Base-by-base conservation (phyloP, 1,140 invertebrate species). In the Bombus terrestris region DNA sequence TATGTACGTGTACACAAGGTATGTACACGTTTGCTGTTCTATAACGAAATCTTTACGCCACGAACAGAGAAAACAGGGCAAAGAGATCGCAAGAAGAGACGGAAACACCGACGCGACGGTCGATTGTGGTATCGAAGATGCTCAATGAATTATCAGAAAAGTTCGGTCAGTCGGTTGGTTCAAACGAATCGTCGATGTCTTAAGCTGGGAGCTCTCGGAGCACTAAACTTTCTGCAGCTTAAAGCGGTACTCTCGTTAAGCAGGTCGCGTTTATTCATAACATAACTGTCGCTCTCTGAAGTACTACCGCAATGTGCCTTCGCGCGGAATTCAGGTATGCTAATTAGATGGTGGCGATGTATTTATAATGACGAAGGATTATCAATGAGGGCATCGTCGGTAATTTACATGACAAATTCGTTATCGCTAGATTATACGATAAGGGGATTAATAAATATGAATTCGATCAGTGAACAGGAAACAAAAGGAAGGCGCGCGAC, bases 71-170 rank as follows among this genome's bases (percentile, higher is more conserved):
- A 15, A 25, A 12, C 18, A 62, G 37, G 32, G 35, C 1, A 8
- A 8, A 12, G 37, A 39, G 15, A n/a, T 18, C n/a, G 15, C 9
- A 25, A 1, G 25, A 18, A 35, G 12, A 41, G 9, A 8, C 3
- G 41, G 18, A 43, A 66, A 25, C 37, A n/a, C n/a, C 72, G n/a
- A 10, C 13, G 28, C 2, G 35, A 47, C 47, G 6, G 32, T 32
- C 32, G 5, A 57, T 37, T 18, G 37, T n/a, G 39, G 12, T 47
- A 64, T 53, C 22, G 32, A 81, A 28, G 47, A 71, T 82, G 64
- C 37, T 71, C 72, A 32, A 85, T 76, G 84, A 83, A 91, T 91
- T 88, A 85, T 91, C 86, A 86, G 69, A 81, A 91, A 91, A 90
- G 89, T 91, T 91, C 0, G 43, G 66, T 25, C 76, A 43, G 35